A percentile compares a stretch with the other conserved stretches of the same genome.
Evolutionary conservation across 2,113 vertebrate genomes (phyloP).

Genomic region (Ailurus styani): DNA sequence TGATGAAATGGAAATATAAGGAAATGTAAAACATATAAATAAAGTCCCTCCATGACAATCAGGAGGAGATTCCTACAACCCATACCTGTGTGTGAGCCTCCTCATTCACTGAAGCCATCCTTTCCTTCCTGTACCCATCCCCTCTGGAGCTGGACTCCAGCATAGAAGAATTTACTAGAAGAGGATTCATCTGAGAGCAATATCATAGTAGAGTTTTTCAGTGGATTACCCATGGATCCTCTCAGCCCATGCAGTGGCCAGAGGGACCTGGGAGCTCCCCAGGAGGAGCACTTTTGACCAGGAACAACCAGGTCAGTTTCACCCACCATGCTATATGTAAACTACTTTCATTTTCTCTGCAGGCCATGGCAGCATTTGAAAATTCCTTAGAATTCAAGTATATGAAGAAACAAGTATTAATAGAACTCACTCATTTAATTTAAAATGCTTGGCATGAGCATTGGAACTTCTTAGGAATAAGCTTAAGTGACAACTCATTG

Average conservation of each 20-base stretch:
- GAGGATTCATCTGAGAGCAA: not conserved
- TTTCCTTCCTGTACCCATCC: too few species aligned
- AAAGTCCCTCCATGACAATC: too few species aligned
- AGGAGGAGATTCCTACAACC: too few species aligned
- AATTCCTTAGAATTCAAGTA: not conserved
- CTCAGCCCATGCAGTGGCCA: rapidly evolving
- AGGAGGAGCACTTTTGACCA: not conserved
- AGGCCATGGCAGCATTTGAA: too few species aligned
- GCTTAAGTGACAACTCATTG: not conserved
- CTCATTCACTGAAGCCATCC: too few species aligned
- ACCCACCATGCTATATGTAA: not conserved
- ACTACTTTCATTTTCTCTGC: not conserved
- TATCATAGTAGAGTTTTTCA: not conserved
- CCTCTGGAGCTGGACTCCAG: too few species aligned
- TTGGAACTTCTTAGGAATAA: not conserved
- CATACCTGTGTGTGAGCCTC: too few species aligned
- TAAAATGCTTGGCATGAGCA: not conserved
- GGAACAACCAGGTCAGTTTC: not conserved
- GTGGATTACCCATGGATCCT: not conserved
- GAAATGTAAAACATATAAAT: too few species aligned
- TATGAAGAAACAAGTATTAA: not conserved
- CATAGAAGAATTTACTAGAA: not conserved
- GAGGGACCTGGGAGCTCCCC: not conserved
- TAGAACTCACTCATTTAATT: not conserved
- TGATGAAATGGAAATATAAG: too few species aligned